Base-by-base conservation (phyloP, 2,888 invertebrate species). In the Amphipyra tragopoginis region DNA sequence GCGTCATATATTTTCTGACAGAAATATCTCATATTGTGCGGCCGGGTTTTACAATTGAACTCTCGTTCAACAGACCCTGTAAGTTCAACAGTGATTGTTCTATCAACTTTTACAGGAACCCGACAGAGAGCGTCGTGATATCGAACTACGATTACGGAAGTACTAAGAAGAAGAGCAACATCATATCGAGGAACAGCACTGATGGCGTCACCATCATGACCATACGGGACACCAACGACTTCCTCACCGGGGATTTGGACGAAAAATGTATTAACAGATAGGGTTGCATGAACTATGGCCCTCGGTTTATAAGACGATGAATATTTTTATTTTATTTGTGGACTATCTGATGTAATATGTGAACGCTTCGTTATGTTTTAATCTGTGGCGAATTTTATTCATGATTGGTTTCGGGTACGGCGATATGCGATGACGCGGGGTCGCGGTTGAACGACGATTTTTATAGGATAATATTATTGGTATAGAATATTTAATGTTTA, bases 141-240 rank as follows among this genome's bases (percentile, higher is more conserved):
- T 93, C 95, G 43, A 94, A 94, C 85, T 94, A 93, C 88, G 95
- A 95, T 66, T 93, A 92, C 80, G 92, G 93, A 83, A 92, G 90
- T 82, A 89, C 90, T 77, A 95, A 94, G 84, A 94, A 95, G 86
- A 94, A 93, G 62, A 91, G 84, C 75, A 91, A 92, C 78, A 86
- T 93, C 40, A 90, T 93, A 66, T 87, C 92, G 0, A 82, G 93
- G 70, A 91, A 90, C 78, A 94, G 90, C 45, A 72, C 90, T 1
- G 94, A 95, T 42, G 90, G 92, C 0, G 93, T 95, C 71, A 95
- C 94, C 63, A 92, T 93, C 29, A 90, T 93, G 89, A 91, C 90
- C 0, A 83, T 94, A 3, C 81, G 91, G 15, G 93, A 93, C 54
- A 83, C 89, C 39, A 91, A 86, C 14, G 92, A 93, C 63, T 93